These are phyloP conservation scores for Arothron firmamentum DNA, from an alignment of 2,113 vertebrate genomes.

Conservation along the genomic window DNA sequence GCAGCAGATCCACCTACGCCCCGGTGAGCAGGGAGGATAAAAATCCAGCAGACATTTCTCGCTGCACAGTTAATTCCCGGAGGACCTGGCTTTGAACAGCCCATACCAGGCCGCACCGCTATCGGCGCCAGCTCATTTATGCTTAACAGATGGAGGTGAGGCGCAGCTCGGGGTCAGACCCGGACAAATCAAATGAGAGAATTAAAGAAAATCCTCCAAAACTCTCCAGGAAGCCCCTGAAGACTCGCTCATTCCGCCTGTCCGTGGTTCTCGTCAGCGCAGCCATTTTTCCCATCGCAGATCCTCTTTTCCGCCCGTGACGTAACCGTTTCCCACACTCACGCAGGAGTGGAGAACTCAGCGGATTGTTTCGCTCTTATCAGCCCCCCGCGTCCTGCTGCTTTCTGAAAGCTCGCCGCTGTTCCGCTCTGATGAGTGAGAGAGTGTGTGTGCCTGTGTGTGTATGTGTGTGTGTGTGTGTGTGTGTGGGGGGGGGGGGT, in stretches of 20 bases:
- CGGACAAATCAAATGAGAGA: too few species aligned
- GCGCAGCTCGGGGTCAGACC: conserved; percentile 39
- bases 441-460: too few species aligned
- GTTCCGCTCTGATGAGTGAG: conserved; percentile 46
- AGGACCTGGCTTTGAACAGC: too few species aligned
- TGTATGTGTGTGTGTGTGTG: neutral
- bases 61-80: neutral
- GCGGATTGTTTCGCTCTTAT: conserved; percentile 64
- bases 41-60: neutral
- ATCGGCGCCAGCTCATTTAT: too few species aligned
- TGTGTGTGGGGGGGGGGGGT: neutral
- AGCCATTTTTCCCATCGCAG: conserved; percentile 50
- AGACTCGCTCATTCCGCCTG: conserved; percentile 22
- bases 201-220: conserved; percentile 31
- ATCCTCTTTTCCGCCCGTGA: conserved; percentile 49
- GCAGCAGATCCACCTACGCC: neutral
- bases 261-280: conserved; percentile 31
- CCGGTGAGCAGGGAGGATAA: neutral
- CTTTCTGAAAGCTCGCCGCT: conserved; percentile 59
- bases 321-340: conserved; percentile 66
- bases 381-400: conserved; percentile 47
- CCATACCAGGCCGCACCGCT: too few species aligned
- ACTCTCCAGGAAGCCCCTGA: conserved; percentile 52
- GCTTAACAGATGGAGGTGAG: neutral
- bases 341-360: conserved; percentile 43